Evolutionary conservation across 2,888 invertebrate species (phyloP).

Genomic region (Artemia sp.): DNA sequence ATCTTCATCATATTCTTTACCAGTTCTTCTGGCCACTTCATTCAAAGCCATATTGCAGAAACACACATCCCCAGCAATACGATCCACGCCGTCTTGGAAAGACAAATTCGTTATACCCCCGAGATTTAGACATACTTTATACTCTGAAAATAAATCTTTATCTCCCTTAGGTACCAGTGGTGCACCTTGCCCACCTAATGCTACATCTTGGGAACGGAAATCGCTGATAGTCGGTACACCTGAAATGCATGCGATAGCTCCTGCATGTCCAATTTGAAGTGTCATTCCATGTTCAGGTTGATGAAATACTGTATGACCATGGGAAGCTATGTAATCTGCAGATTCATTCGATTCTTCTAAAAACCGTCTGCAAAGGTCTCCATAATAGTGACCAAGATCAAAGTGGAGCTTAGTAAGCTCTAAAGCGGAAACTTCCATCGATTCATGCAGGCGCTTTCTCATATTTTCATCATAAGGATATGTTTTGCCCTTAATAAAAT

Average conservation of each 20-base stretch:
- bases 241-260: not conserved
- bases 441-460: not conserved
- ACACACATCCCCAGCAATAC: not conserved
- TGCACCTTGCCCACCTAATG: conserved; percentile 14
- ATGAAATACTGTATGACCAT: conserved; percentile 14
- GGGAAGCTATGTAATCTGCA: not conserved
- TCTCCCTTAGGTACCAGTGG: conserved; percentile 2
- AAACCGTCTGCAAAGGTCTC: not conserved
- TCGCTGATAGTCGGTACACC: not conserved
- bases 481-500: not conserved
- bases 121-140: not conserved
- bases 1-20: not conserved
- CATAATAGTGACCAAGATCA: not conserved
- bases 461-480: conserved; percentile 1
- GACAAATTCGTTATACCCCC: conserved; percentile 9
- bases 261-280: not conserved
- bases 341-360: not conserved
- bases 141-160: not conserved
- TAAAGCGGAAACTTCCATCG: not conserved
- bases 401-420: not conserved
- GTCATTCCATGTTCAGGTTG: not conserved
- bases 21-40: not conserved
- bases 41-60: conserved; percentile 6
- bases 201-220: conserved; percentile 8
- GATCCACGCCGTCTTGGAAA: not conserved